Evolutionary conservation across 2,113 vertebrate species (phyloP).

Genomic region (Aramus guarauna): DNA sequence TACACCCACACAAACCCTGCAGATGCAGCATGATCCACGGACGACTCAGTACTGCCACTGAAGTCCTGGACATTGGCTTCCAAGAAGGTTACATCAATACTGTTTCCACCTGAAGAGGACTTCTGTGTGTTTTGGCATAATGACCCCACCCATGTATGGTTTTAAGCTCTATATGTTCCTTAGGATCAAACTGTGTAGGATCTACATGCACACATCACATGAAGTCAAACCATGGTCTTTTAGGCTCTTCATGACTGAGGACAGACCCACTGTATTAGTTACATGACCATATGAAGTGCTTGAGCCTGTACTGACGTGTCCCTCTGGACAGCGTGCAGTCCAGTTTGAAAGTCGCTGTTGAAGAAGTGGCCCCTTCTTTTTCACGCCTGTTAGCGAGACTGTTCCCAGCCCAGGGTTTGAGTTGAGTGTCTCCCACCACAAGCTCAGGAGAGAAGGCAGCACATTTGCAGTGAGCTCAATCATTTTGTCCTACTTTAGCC

Average conservation of each 20-base stretch:
- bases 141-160: neutral
- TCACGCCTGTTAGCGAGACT: too few species aligned
- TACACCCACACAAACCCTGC: neutral
- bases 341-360: neutral
- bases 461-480: neutral
- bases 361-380: neutral
- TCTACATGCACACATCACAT: too few species aligned
- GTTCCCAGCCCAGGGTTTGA: neutral
- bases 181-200: neutral
- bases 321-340: neutral
- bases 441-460: neutral
- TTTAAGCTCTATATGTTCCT: neutral
- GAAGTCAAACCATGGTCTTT: neutral
- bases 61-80: neutral
- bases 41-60: neutral
- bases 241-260: neutral
- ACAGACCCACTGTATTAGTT: neutral
- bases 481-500: neutral
- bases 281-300: neutral
- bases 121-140: neutral
- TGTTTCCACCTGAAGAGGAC: neutral
- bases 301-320: neutral
- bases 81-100: neutral
- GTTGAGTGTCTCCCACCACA: accelerated
- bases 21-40: neutral